Base-by-base conservation (phyloP, 2,888 invertebrate species). In the Chrysolina americana region DNA sequence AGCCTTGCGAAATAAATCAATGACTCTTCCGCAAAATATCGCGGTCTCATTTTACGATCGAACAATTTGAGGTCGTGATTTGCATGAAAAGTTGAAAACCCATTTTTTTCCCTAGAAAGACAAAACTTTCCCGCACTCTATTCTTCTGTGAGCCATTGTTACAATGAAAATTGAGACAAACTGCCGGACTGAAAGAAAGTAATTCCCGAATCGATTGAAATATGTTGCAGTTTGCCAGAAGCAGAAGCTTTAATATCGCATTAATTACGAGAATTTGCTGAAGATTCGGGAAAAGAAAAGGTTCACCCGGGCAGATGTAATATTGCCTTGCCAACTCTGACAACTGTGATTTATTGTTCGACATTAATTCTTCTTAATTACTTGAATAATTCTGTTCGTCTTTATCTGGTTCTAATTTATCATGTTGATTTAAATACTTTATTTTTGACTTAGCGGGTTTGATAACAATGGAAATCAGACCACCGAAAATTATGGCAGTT, bases 181-280 rank as follows among this genome's bases (percentile, higher is more conserved):
- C 64, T 65, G 71, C 50, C 28, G 44, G 50, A 64, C 64, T 68
- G 68, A 53, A 68, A 76, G 76, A 77, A 74, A 76, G 65, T 76
- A 76, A 76, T 81, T 79, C 80, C 75, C 71, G 70, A 76, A 81
- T 81, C 79, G 80, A 79, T 79, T 80, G 76, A 80, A 81, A 78
- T 78, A 80, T 80, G 81, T 80, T 81, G 79, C 82, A 81, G 81
- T 68, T 68, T 53, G 56, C 68, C 68, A 53, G 53, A 17, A 48
- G 68, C 68, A 68, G 68, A 50, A 19, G 68, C 68, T 44, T 68
- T 68, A 68, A 68, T 68, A 68, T 53, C 50, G 50, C 68, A 68
- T 68, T 68, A 68, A 68, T 68, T 68, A 68, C 68, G 19, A 21
- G 53, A 56, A 68, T 68, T 68, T 44, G 21, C 53, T 53, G 53